A percentile compares a stretch with the other conserved stretches of the same genome.
These are phyloP conservation scores for Euglossa dilemma DNA, from an alignment of 1,140 invertebrate genomes.

Conservation along the genomic window DNA sequence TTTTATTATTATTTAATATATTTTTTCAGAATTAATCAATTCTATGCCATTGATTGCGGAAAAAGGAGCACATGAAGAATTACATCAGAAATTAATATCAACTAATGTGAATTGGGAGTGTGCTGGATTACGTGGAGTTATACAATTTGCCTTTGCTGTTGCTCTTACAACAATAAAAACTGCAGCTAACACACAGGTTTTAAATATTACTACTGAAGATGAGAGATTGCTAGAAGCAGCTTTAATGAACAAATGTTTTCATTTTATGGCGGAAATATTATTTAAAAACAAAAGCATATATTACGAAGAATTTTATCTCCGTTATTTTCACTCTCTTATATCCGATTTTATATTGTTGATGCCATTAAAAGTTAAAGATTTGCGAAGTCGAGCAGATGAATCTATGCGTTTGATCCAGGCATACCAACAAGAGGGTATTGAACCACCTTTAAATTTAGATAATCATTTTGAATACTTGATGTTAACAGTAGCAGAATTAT, in stretches of 20 bases:
- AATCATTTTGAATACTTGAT: conserved; percentile 93
- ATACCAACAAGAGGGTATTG: conserved; percentile 91
- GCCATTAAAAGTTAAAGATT: conserved; percentile 94
- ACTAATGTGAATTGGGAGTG: conserved; percentile 85
- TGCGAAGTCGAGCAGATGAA: conserved; percentile 93
- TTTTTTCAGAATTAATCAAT: conserved; percentile 85
- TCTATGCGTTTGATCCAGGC: conserved; percentile 91
- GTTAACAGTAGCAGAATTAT: conserved; percentile 89
- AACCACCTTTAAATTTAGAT: conserved; percentile 88
- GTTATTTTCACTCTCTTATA: conserved; percentile 92
- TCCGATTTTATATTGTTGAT: conserved; percentile 97
- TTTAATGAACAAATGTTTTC: conserved; percentile 91
- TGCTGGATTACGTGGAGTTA: conserved; percentile 87
- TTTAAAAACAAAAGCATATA: conserved; percentile 88
- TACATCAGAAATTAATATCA: conserved; percentile 84
- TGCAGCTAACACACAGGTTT: conserved; percentile 79
- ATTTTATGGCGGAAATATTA: conserved; percentile 88
- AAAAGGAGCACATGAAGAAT: conserved; percentile 84
- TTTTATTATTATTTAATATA: conserved; percentile 20
- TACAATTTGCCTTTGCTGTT: conserved; percentile 91
- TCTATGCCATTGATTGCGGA: conserved; percentile 89
- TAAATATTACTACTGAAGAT: conserved; percentile 77
- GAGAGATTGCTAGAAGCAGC: conserved; percentile 88
- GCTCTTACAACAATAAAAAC: conserved; percentile 90
- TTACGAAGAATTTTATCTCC: conserved; percentile 92